Evolutionary conservation across 2,888 invertebrate genomes (phyloP).

Genomic region (Ophion costatus): DNA sequence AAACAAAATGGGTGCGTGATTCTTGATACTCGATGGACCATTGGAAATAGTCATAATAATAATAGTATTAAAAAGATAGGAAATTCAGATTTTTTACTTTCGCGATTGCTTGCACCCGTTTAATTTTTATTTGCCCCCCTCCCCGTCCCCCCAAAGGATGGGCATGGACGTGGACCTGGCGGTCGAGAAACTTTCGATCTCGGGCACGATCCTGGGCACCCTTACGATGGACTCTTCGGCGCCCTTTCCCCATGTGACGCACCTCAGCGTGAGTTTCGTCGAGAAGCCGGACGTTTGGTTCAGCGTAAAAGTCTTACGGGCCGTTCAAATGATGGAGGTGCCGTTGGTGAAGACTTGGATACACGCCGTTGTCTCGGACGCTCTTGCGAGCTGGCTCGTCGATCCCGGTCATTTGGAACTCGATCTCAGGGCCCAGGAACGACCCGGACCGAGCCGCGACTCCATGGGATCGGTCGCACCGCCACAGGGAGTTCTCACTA

Average conservation of each 20-base stretch:
- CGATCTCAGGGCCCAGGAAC: constrained; percentile 77
- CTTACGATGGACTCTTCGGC: constrained; percentile 84
- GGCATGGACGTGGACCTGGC: constrained; percentile 84
- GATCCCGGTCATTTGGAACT: constrained; percentile 83
- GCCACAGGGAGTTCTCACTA: constrained; percentile 84
- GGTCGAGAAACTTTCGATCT: constrained; percentile 84
- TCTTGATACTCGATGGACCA: no score
- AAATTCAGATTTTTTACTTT: not conserved
- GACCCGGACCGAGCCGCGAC: constrained; percentile 79
- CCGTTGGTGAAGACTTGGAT: constrained; percentile 85
- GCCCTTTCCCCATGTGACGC: constrained; percentile 85
- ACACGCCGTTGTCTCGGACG: constrained; percentile 85
- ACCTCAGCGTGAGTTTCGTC: constrained; percentile 83
- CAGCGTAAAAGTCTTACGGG: constrained; percentile 83
- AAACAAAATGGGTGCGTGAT: no score
- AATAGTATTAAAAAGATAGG: no score
- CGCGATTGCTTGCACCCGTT: not conserved
- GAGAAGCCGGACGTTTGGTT: constrained; percentile 85
- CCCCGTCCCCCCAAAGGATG: constrained; percentile 75
- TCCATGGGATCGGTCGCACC: constrained; percentile 70
- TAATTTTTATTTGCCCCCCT: not conserved
- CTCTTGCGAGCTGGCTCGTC: constrained; percentile 83
- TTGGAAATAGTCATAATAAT: no score
- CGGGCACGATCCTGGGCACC: constrained; percentile 83
- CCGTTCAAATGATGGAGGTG: constrained; percentile 85